Evolutionary conservation across 1,140 invertebrate genomes (phyloP), one percentile per base, ranked within the genome.

Genomic region (Zeugodacus cucurbitae): DNA sequence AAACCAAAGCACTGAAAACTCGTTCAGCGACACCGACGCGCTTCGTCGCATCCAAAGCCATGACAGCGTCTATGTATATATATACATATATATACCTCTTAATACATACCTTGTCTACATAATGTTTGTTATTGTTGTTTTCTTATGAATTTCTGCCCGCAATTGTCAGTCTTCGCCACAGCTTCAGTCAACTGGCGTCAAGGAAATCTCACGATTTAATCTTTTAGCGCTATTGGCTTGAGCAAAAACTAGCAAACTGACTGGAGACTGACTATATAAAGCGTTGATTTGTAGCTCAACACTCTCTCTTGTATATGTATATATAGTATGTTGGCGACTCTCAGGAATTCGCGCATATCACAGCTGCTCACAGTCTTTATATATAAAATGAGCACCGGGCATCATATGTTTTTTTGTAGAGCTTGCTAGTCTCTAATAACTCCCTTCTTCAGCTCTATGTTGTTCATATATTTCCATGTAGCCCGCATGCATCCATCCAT

Each of bases 1-100:
- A 48, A 82, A 82, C 11, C 41, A 82, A 82, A 82, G 74, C 74
- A 41, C 74, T 41, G 48, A 22, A 82, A 82, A 82, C 74, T 82
- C 74, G 74, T 82, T 82, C 74, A 82, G 74, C 41, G 74, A 82
- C 74, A 41, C 26, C 26, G 74, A 48, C 37, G 37, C 74, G 74
- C 74, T 54, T 44, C 74, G n/a, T n/a, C 67, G 67, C 34, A 82
- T 74, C 37, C 32, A 82, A 82, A 48, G 74, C 41, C 37, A 82
- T 48, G 41, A 48, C 22, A 26, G 7, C 48, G 44, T 74, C 7
- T 41, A 2, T 37, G 0, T 54, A 41, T 22, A 22, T 41, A 29
- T 11, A 29, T 64, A 14, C 22, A 29, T 0, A 3, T 64, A 11
- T 41, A 34, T 74, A 8, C 29, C 20, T 54, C 20, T 54, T 54